Evolutionary conservation across 2,113 vertebrate genomes (phyloP).

Genomic region (Catharus fuscescens): DNA sequence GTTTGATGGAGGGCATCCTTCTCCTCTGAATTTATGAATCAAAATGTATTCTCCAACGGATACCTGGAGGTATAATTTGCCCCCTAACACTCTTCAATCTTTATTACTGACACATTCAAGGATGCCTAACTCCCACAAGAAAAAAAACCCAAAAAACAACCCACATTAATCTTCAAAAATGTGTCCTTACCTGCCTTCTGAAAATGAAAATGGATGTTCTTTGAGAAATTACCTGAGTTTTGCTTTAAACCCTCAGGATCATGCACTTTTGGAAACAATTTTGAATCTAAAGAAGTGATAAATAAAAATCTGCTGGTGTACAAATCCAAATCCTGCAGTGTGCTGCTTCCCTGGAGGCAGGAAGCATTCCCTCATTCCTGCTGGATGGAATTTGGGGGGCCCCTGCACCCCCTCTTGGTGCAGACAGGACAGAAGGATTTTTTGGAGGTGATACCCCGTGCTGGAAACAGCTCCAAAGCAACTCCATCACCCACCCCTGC

Average conservation of each 20-base stretch:
- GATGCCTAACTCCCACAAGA: slow-evolving; percentile 22
- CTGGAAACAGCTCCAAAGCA: neutral
- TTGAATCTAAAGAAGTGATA: neutral
- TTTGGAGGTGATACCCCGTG: too few species aligned
- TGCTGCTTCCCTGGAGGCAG: neutral
- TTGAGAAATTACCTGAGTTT: slow-evolving; percentile 35
- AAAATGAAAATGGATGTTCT: slow-evolving; percentile 49
- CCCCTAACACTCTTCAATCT: slow-evolving; percentile 29
- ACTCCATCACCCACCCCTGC: neutral
- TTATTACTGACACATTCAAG: slow-evolving; percentile 62
- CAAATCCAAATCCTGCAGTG: neutral
- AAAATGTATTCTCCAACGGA: neutral
- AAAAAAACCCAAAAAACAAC: neutral
- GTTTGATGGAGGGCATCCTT: slow-evolving; percentile 37
- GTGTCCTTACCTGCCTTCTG: slow-evolving; percentile 41
- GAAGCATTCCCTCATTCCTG: neutral
- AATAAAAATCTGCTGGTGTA: neutral
- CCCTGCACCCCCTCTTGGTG: neutral
- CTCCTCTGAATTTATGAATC: slow-evolving; percentile 9
- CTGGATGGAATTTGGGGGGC: neutral
- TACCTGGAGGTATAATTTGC: slow-evolving; percentile 17
- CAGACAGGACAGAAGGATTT: neutral
- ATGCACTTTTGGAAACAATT: slow-evolving; percentile 9
- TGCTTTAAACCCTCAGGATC: slow-evolving; percentile 12
- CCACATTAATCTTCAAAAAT: slow-evolving; percentile 49